Base-by-base conservation (phyloP, 2,888 invertebrate species). In the Epinotia bilunana region DNA sequence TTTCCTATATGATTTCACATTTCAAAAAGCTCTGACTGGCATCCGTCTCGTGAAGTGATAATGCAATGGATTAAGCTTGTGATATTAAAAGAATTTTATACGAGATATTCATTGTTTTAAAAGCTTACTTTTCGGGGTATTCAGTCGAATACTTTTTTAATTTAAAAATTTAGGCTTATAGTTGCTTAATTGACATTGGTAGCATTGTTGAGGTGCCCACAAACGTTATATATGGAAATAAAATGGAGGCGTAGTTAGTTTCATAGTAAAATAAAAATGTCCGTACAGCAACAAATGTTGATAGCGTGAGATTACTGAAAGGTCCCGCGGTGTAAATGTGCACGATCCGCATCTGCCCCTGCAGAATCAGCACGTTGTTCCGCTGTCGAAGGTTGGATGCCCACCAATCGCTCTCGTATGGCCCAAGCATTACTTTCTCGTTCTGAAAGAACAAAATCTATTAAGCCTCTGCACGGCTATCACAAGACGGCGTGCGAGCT, bases 351-450 rank as follows among this genome's bases (percentile, higher is more conserved):
- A 93, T 81, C 74, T 93, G 93, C 6, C 90, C 92, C 0, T 85
- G 78, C 1, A 93, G 80, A 3, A 90, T 78, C 0, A 89, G 62
- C 1, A 91, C 77, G 39, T 83, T 80, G 72, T 83, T 89, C 46
- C 84, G 83, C 67, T 88, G 89, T n/a, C 79, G 77, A 0, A 79
- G 28, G n/a, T 75, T 83, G 0, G 86, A 86, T 0, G 71, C 69
- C 85, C 88, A 91, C 93, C 93, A 93, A 60, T 84, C 79, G 57
- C 92, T 91, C 79, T 92, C 90, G 72, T 89, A 93, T 0, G 91
- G 89, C 0, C 93, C 93, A 0, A 81, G 78, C 20, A 83, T 77
- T 16, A 91, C 82, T 23, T 88, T 82, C 57, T 86, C 81, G 63
- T 86, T 88, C 93, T 93, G 78, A 72, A 83, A 80, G 82, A 58